Conservation (phyloP, 2,113 vertebrate species). For the Colaptes auratus region DNA sequence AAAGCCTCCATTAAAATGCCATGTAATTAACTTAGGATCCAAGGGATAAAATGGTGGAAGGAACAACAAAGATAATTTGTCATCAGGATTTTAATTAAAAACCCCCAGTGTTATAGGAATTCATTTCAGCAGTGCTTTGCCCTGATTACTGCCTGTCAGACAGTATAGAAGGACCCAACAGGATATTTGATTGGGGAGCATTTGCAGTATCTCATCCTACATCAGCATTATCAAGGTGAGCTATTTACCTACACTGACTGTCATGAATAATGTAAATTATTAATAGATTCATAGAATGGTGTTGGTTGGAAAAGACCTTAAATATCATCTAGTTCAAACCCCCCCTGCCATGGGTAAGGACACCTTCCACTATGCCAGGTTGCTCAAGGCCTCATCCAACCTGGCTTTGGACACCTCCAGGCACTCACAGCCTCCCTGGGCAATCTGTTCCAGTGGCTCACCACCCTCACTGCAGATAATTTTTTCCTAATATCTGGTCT, state of each 20-base stretch:
- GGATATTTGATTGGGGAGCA: not conserved
- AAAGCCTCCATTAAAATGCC: slow-evolving; percentile 25
- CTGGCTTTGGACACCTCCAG: no score
- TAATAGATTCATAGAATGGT: not conserved
- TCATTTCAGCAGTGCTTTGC: slow-evolving; percentile 33
- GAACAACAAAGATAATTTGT: slow-evolving; percentile 61
- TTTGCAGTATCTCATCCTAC: slow-evolving; percentile 25
- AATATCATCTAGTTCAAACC: no score
- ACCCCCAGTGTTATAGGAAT: not conserved
- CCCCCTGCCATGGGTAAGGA: no score
- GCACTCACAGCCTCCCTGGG: no score
- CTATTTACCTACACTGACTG: slow-evolving; percentile 14
- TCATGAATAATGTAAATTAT: not conserved
- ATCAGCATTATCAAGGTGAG: slow-evolving; percentile 3
- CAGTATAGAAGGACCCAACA: not conserved
- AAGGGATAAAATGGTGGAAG: not conserved
- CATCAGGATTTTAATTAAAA: slow-evolving; percentile 59
- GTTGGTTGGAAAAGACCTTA: no score
- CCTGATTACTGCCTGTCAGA: slow-evolving; percentile 52
- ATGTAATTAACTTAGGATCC: slow-evolving; percentile 47
- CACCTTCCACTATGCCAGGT: no score
- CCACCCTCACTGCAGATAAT: no score
- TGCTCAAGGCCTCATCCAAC: no score
- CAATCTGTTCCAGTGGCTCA: no score
- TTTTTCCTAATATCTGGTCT: no score